Evolutionary conservation across 2,797 vertebrate genomes (phyloP), one percentile per base, ranked within the genome.

Genomic region (Lemur catta): DNA sequence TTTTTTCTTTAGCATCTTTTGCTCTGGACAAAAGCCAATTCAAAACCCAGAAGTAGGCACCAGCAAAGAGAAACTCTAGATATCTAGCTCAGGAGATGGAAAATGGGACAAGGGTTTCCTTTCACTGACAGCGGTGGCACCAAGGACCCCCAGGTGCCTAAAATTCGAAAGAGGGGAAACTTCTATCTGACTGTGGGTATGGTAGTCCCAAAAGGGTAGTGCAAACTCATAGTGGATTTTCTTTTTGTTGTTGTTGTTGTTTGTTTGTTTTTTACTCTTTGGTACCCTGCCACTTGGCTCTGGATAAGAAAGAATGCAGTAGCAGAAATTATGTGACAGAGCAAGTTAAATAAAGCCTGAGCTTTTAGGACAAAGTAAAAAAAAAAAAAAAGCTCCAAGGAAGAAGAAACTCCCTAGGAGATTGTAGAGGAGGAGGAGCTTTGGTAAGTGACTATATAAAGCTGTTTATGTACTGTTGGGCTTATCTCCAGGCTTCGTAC

Each of bases 101-200:
- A 35, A 59, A 38, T n/a, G 14, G 0, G 12, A 90, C 3, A 7
- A 3, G 6, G 6, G 3, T 41, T 17, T 81, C 12, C 43, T 90
- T 6, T 35, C 0, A 1, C 24, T 65, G 6, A 28, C 15, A 48
- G 6, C 9, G 28, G 4, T 67, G 11, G 0, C n/a, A n/a, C 8
- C 1, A 28, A 41, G 3, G 13, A 63, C 7, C 5, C 48, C 22
- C 8, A 80, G 22, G 9, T n/a, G 7, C 7, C 22, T 52, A 9
- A 50, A 48, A 63, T 4, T 26, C 38, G 38, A 18, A 71, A 61
- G 18, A 22, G 13, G n/a, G 14, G 38, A 30, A n/a, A 0, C 26
- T 59, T 75, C 14, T 71, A 5, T 48, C 38, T 50, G 10, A 52
- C 0, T 48, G 6, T 2, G 28, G 15, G 4, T 12, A 17, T n/a